phyloP scores from a whole-genome alignment of 2,797 vertebrate species.

The Tapera naevia region DNA sequence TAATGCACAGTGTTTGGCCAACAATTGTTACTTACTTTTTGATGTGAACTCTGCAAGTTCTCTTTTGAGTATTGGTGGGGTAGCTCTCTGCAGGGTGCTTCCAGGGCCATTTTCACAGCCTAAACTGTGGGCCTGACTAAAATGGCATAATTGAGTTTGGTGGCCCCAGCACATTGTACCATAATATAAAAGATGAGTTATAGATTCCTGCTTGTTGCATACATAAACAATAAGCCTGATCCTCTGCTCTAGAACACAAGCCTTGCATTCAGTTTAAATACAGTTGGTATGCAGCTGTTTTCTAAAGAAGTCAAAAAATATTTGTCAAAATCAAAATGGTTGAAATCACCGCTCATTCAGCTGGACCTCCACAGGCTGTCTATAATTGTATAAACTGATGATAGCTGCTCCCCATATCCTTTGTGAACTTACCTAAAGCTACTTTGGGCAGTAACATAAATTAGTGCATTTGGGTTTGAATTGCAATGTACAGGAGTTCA shows the following conservation, averaged over 20 bases:
- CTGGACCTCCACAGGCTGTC: background rate
- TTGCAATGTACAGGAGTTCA: background rate
- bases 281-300: background rate
- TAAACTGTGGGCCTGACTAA: background rate
- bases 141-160: background rate
- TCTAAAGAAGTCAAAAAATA: background rate
- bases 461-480: background rate
- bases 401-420: background rate
- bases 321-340: background rate
- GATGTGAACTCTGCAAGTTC: background rate
- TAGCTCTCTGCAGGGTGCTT: background rate
- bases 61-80: background rate
- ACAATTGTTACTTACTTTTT: background rate
- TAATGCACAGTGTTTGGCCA: background rate
- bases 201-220: background rate
- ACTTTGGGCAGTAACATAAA: rapidly evolving
- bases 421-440: background rate
- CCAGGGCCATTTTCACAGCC: background rate
- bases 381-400: too few relatives aligned
- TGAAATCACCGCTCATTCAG: background rate
- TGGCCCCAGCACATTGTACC: background rate
- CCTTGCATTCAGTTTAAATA: background rate
- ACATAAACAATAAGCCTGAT: background rate
- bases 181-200: background rate
- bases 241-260: background rate